Percentiles rank a stretch among this genome's conserved stretches.
Evolutionary conservation across 2,888 invertebrate species (phyloP).

Genomic region (Entomobrya proxima): DNA sequence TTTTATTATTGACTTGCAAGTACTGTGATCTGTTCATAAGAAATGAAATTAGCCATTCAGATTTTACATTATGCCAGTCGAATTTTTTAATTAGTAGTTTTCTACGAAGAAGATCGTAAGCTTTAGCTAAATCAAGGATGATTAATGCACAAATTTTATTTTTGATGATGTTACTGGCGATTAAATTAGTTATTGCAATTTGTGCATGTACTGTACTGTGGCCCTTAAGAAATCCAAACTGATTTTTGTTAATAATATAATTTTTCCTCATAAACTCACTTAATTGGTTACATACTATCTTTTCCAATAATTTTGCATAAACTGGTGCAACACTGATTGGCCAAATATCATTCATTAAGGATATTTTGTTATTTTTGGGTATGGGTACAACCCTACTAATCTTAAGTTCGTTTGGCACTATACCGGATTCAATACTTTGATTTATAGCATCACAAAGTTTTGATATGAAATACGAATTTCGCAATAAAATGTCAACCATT

Average conservation of each 20-base stretch:
- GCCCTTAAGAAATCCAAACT: neutral
- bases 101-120: neutral
- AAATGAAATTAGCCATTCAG: neutral
- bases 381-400: neutral
- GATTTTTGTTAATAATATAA: neutral
- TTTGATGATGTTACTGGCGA: neutral
- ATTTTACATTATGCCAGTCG: neutral
- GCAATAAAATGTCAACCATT: neutral
- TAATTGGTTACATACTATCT: neutral
- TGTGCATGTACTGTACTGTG: neutral
- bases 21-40: neutral
- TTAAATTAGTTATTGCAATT: neutral
- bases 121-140: neutral
- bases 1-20: neutral
- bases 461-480: neutral
- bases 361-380: neutral
- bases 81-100: neutral
- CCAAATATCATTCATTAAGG: neutral
- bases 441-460: no score
- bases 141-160: no score
- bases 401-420: neutral
- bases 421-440: neutral
- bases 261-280: neutral
- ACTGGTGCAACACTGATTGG: neutral
- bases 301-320: neutral